phyloP scores from a whole-genome alignment of 2,888 invertebrate genomes.

The Andricus curvator region DNA sequence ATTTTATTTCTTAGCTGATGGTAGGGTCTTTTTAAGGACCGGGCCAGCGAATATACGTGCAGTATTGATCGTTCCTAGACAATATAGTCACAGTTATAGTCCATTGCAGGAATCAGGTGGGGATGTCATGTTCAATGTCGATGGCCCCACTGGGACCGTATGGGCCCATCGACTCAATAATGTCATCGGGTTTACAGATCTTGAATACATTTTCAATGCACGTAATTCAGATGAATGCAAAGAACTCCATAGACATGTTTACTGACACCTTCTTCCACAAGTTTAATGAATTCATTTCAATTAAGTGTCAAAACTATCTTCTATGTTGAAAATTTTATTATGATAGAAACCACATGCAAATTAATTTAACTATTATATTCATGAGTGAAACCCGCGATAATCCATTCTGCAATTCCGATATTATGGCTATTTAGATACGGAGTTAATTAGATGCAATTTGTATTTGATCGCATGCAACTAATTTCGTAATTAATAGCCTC shows the following conservation, averaged over 20 bases:
- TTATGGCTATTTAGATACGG: background rate
- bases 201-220: slow-evolving; percentile 12
- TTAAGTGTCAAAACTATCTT: background rate
- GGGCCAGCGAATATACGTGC: slow-evolving; percentile 46
- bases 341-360: background rate
- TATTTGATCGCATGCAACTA: background rate
- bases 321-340: background rate
- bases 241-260: background rate
- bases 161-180: slow-evolving; percentile 35
- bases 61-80: slow-evolving; percentile 53
- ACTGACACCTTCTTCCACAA: background rate
- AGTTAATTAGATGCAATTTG: background rate
- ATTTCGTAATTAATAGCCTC: background rate
- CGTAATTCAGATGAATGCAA: background rate
- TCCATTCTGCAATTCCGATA: background rate
- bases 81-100: slow-evolving; percentile 47
- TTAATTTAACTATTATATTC: background rate
- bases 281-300: background rate
- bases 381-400: background rate
- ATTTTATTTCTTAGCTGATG: slow-evolving; percentile 44
- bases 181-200: slow-evolving; percentile 22
- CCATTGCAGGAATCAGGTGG: slow-evolving; percentile 49
- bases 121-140: slow-evolving; percentile 46
- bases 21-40: slow-evolving; percentile 40
- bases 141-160: slow-evolving; percentile 45